These are phyloP conservation scores for Heliothis peltigera DNA, from an alignment of 2,888 invertebrate species.

Conservation along the genomic window DNA sequence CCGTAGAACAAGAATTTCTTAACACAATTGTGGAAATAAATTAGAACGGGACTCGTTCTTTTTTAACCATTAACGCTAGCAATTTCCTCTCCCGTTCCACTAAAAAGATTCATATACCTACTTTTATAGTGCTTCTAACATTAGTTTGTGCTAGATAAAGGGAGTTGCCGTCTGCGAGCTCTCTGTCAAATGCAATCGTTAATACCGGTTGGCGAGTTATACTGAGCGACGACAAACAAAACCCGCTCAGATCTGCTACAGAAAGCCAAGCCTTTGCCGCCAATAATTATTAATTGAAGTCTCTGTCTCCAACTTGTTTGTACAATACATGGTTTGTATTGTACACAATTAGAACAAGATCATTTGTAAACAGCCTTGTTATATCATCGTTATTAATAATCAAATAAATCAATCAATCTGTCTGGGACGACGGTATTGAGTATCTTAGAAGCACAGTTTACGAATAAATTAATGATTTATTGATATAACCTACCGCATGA, in stretches of 20 bases:
- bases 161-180: conserved; percentile 34
- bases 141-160: conserved; percentile 35
- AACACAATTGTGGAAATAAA: conserved; percentile 32
- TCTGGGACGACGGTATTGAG: conserved; percentile 24
- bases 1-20: conserved; percentile 14
- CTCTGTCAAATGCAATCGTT: conserved; percentile 62
- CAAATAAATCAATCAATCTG: too few species aligned
- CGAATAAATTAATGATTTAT: conserved; percentile 25
- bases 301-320: conserved; percentile 4
- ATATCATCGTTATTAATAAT: too few species aligned
- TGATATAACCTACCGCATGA: conserved; percentile 1
- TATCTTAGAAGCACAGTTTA: conserved; percentile 21
- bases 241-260: conserved; percentile 36
- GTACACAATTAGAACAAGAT: too few species aligned
- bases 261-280: conserved; percentile 23
- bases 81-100: conserved; percentile 18
- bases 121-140: conserved; percentile 24
- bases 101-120: conserved; percentile 20
- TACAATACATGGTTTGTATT: too few species aligned
- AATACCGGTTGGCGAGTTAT: conserved; percentile 46
- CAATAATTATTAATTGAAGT: conserved; percentile 54
- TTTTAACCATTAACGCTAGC: conserved; percentile 34
- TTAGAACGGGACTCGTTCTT: conserved; percentile 23
- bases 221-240: conserved; percentile 46
- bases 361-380: too few species aligned